Evolutionary conservation across 2,888 invertebrate genomes (phyloP), one percentile per base, ranked within the genome.

Genomic region (Vesta saturnalis): DNA sequence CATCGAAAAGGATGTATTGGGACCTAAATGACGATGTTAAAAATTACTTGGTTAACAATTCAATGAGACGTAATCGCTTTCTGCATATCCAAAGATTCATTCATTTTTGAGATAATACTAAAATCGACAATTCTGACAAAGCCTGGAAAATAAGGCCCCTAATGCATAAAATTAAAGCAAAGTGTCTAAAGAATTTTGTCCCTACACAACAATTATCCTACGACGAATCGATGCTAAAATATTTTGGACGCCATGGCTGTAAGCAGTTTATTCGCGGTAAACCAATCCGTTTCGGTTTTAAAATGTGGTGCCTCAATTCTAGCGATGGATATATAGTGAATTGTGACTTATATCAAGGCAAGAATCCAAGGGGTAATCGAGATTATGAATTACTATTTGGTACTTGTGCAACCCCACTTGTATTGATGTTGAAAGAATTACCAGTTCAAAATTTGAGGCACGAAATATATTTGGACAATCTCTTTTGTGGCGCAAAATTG

Each of bases 251-350:
- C n/a, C n/a, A n/a, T n/a, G n/a, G n/a, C n/a, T n/a, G n/a, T n/a
- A n/a, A n/a, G n/a, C n/a, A n/a, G n/a, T 70, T 10, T 77, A 77
- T 43, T 77, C 76, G 18, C 64, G 75, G 18, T 52, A 76, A 16
- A 77, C n/a, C n/a, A n/a, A n/a, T n/a, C n/a, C n/a, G n/a, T n/a
- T n/a, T 78, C 67, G 76, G 76, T 23, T 76, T 68, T 58, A 77
- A 77, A 72, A 64, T 60, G 6, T 76, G 77, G 74, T 72, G n/a
- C n/a, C n/a, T n/a, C n/a, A n/a, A n/a, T n/a, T n/a, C n/a, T n/a
- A n/a, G n/a, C n/a, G n/a, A n/a, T 21, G 49, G 76, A 14, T 71
- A 71, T 52, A 75, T 70, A 15, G 58, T 64, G 6, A 46, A 52
- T 19, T 73, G 75, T 14, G 73, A 67, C 75, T 76, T 72, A 23